Conservation (phyloP, 2,113 vertebrate species). For the Eolophus roseicapilla region DNA sequence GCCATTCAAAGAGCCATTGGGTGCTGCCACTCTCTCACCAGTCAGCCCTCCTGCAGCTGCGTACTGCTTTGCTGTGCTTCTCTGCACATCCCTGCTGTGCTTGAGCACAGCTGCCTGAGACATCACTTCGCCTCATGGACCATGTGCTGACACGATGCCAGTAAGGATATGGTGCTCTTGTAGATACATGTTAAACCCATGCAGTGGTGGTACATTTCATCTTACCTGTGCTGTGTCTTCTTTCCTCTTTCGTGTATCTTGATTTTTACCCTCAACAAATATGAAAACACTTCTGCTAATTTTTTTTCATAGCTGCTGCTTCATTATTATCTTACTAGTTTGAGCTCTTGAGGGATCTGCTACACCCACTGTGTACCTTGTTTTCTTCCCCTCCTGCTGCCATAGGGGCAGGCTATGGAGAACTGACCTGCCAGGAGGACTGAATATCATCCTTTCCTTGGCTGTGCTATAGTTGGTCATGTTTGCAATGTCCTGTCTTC, state of each 20-base stretch:
- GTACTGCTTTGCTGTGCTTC: neutral
- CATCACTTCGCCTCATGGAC: neutral
- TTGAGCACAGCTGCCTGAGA: too few species aligned
- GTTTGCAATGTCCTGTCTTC: neutral
- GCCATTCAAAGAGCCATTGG: fast-evolving
- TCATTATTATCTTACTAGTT: neutral
- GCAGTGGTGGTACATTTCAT: fast-evolving
- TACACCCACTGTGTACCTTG: fast-evolving
- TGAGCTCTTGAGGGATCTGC: neutral
- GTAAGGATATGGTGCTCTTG: neutral
- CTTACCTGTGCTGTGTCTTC: neutral
- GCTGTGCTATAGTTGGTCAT: neutral
- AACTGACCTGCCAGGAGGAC: neutral
- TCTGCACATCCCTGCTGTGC: neutral
- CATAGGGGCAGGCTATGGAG: neutral
- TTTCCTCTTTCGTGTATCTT: neutral
- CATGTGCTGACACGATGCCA: neutral
- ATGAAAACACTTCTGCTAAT: neutral
- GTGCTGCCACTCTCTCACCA: neutral
- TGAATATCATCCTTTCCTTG: neutral
- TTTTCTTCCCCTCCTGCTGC: neutral
- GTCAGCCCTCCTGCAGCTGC: neutral
- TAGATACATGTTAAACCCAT: neutral
- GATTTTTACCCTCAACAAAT: neutral
- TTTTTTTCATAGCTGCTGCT: neutral